phyloP scores from a whole-genome alignment of 2,113 vertebrate species.

The Tricholaema leucomelas region DNA sequence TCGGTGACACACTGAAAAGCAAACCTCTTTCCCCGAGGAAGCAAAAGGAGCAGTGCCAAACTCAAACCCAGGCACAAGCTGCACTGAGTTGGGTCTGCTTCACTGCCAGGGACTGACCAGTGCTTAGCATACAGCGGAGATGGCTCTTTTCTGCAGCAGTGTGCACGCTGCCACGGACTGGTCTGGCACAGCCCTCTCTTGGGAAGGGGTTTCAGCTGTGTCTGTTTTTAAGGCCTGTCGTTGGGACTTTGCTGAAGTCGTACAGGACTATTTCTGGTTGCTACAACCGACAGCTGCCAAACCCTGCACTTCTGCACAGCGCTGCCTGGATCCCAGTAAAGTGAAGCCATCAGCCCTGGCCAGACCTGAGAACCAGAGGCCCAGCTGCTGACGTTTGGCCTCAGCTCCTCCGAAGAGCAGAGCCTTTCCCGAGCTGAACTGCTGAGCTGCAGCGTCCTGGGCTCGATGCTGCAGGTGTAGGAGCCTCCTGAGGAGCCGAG shows the following conservation, averaged over 20 bases:
- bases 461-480: neutral
- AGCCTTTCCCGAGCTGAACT: neutral
- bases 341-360: neutral
- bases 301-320: neutral
- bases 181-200: neutral
- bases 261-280: neutral
- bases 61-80: neutral
- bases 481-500: neutral
- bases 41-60: neutral
- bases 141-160: no score
- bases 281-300: neutral
- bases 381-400: neutral
- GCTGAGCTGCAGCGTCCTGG: neutral
- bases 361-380: neutral
- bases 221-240: neutral
- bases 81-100: rapidly evolving
- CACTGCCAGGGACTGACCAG: neutral
- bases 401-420: neutral
- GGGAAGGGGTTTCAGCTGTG: neutral
- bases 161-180: neutral
- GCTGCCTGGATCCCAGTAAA: neutral
- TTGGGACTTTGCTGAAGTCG: neutral
- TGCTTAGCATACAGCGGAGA: rapidly evolving
- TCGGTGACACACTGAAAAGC: neutral
- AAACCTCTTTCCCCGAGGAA: neutral